These are phyloP conservation scores for Helogale parvula DNA, from an alignment of 2,113 vertebrate genomes.

Conservation along the genomic window DNA sequence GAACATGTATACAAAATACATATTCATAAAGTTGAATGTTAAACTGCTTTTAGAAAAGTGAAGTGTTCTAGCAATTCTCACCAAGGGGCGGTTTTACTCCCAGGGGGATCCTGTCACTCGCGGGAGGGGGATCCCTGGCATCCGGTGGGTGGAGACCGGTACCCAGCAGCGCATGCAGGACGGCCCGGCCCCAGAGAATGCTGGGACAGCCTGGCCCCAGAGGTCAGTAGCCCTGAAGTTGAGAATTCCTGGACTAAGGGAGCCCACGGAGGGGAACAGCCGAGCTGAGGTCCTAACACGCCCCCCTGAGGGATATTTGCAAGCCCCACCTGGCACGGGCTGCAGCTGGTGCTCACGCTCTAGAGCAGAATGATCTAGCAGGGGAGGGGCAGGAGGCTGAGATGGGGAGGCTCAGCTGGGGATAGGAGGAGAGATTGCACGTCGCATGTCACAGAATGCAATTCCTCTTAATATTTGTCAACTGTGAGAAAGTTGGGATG, in stretches of 20 bases:
- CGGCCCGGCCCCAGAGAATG: not conserved
- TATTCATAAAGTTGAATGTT: not conserved
- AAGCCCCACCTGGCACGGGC: not conserved
- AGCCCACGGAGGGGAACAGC: not conserved
- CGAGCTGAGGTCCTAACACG: not conserved
- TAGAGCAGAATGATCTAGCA: not conserved
- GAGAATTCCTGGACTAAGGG: not conserved
- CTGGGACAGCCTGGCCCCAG: too few relatives aligned
- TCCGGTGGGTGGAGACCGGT: not conserved
- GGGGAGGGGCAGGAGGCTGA: not conserved
- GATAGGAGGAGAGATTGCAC: not conserved
- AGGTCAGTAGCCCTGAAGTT: accelerated
- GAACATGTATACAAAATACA: not conserved
- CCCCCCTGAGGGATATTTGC: not conserved
- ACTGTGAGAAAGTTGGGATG: not conserved
- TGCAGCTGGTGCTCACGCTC: accelerated
- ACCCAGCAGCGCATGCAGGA: not conserved
- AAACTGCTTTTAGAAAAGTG: not conserved
- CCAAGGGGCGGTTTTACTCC: not conserved
- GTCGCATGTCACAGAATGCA: not conserved
- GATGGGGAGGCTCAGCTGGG: too few relatives aligned
- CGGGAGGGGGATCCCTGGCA: not conserved
- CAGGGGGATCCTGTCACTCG: not conserved
- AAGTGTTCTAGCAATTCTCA: not conserved
- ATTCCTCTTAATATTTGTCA: not conserved